Evolutionary conservation across 2,888 invertebrate species (phyloP), one percentile per base, ranked within the genome.

Genomic region (Tillus elongatus): DNA sequence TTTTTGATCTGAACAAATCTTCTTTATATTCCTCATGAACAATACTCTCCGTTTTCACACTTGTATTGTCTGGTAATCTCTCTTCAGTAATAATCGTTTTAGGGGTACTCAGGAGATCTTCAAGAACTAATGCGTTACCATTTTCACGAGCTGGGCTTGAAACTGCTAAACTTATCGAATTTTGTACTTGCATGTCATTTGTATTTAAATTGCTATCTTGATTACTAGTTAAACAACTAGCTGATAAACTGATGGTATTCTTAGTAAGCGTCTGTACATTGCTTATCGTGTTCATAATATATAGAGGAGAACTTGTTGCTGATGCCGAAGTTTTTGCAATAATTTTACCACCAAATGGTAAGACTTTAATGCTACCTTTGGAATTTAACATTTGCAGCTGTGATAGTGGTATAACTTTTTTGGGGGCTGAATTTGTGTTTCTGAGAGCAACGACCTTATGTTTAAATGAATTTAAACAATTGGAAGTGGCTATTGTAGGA

Each of bases 381-480:
- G 63, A 58, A 45, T 62, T 63, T 27, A 67, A 45, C 44, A 64
- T 57, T 49, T 66, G 64, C 19, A 66, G 49, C 36, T 64, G 63
- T 2, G 63, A 60, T 3, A 63, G 43, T 2, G 65, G 61, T 33
- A 65, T 60, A 11, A 64, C 51, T 46, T 64, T 64, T 36, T 64
- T 61, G 9, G 50, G 44, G 8, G 49, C 45, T 4, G 58, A 45
- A 39, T 57, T 58, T 6, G 61, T 56, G 8, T 6, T 19, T 36
- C 59, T 58, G 3, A 64, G 58, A 1, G 64, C 60, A 0, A 64
- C 60, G n/a, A 63, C 54, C 52, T 64, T 64, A 35, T 62, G 61
- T 45, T 63, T 63, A 1, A 52, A 44, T 4, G 50, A 47, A 41
- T 39, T 44, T n/a, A 47, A 46, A 14, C 49, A 41, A 41, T 45